Percentiles rank a stretch among this genome's conserved stretches.
These are phyloP conservation scores for Listrodromus nycthemerus DNA, from an alignment of 2,888 invertebrate species.

Conservation along the genomic window DNA sequence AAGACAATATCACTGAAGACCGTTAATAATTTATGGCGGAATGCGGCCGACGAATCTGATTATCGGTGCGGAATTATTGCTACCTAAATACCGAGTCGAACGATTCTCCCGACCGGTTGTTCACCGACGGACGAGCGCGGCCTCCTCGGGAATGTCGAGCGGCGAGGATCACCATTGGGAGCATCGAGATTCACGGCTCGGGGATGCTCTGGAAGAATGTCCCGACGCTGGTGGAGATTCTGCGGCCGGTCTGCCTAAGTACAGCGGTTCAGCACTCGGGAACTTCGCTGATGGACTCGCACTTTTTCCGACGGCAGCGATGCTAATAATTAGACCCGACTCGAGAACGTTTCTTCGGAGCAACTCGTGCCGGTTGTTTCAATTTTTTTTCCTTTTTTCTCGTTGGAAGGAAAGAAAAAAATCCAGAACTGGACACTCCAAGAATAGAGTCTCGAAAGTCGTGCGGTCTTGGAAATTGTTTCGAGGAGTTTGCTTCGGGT, in stretches of 20 bases:
- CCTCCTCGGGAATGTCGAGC: conserved; percentile 55
- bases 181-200: conserved; percentile 50
- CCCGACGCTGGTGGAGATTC: conserved; percentile 21
- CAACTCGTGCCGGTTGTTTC: conserved; percentile 10
- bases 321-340: conserved; percentile 20
- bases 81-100: conserved; percentile 32
- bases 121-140: conserved; percentile 14
- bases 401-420: not conserved
- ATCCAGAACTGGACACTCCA: conserved; percentile 9
- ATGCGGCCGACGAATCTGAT: conserved; percentile 36
- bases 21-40: conserved; percentile 21
- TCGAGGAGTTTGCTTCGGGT: conserved; percentile 6
- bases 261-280: conserved; percentile 11
- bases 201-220: conserved; percentile 28
- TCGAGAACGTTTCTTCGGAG: conserved; percentile 1
- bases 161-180: conserved; percentile 32
- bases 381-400: conserved; percentile 28
- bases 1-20: not conserved
- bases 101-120: conserved; percentile 29
- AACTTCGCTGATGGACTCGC: conserved; percentile 24
- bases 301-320: conserved; percentile 14
- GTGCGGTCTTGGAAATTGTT: not conserved
- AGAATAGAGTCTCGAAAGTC: not conserved
- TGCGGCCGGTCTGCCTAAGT: conserved; percentile 19
- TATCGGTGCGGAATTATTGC: conserved; percentile 32